A percentile compares a stretch with the other conserved stretches of the same genome.
phyloP scores from a whole-genome alignment of 2,888 invertebrate species.

The Muschampia plurimacula region DNA sequence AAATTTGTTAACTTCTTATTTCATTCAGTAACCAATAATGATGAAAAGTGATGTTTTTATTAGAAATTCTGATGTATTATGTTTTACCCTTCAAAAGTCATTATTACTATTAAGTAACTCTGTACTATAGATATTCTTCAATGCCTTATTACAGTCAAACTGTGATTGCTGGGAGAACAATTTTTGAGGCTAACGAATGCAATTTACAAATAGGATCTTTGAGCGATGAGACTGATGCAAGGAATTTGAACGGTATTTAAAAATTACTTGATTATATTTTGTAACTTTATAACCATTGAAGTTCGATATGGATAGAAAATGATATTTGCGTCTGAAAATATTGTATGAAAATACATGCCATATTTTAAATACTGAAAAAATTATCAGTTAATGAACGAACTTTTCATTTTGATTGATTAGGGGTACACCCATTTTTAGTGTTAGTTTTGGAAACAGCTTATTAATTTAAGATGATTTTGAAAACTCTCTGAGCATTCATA shows the following conservation, averaged over 20 bases:
- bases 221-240: slow-evolving; percentile 50
- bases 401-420: background rate
- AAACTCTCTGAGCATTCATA: too few relatives aligned
- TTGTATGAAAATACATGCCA: background rate
- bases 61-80: background rate
- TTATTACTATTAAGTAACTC: background rate
- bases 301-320: background rate
- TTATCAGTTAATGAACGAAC: background rate
- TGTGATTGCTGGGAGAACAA: slow-evolving; percentile 52
- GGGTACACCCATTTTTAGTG: too few relatives aligned
- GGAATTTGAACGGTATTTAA: slow-evolving; percentile 43
- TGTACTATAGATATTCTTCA: slow-evolving; percentile 34
- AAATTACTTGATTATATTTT: slow-evolving; percentile 4
- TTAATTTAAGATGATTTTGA: too few relatives aligned
- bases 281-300: background rate
- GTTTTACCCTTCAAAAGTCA: slow-evolving; percentile 5
- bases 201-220: slow-evolving; percentile 43
- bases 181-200: slow-evolving; percentile 49
- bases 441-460: too few relatives aligned
- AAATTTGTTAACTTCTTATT: too few relatives aligned
- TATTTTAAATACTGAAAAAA: background rate
- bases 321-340: background rate
- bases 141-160: slow-evolving; percentile 58
- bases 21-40: slow-evolving; percentile 1
- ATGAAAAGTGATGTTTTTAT: background rate